phyloP scores from a whole-genome alignment of 1,140 invertebrate species.

The Megalopta genalis region DNA sequence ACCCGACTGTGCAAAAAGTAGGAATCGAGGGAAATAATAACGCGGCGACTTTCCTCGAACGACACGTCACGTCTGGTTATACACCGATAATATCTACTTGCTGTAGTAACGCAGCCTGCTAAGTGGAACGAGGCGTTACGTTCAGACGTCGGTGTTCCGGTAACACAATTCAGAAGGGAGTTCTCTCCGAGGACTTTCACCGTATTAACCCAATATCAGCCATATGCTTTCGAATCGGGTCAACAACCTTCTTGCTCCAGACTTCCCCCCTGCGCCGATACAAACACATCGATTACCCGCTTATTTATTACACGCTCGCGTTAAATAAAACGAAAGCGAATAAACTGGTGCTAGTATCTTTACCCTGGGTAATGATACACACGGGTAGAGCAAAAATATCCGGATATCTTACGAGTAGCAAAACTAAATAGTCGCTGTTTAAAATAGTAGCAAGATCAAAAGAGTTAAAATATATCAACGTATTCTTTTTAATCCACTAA shows the following conservation, averaged over 20 bases:
- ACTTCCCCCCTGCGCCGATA: slow-evolving; percentile 15
- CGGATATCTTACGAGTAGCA: too few species aligned
- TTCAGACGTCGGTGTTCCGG: slow-evolving; percentile 61
- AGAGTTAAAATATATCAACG: too few species aligned
- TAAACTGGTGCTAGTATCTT: too few species aligned
- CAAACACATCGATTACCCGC: slow-evolving; percentile 22
- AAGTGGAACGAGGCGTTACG: slow-evolving; percentile 63
- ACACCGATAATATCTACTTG: slow-evolving; percentile 52
- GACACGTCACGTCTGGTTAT: slow-evolving; percentile 47
- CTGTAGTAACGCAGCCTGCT: slow-evolving; percentile 54
- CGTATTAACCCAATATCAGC: slow-evolving; percentile 65
- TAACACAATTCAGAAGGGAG: slow-evolving; percentile 64
- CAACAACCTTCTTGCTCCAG: slow-evolving; percentile 48
- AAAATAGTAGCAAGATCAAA: too few species aligned
- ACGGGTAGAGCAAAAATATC: too few species aligned
- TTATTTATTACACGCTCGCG: slow-evolving; percentile 28
- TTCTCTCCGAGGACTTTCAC: slow-evolving; percentile 63
- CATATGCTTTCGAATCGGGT: slow-evolving; percentile 58
- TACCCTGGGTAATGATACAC: too few species aligned
- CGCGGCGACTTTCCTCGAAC: slow-evolving; percentile 15
- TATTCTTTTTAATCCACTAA: too few species aligned
- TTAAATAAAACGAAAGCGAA: neutral
- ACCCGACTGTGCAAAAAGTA: neutral
- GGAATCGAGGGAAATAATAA: slow-evolving; percentile 22
- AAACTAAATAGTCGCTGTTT: too few species aligned